Evolutionary conservation across 2,888 invertebrate species (phyloP), one percentile per base, ranked within the genome.

Genomic region (Orthosia gracilis): DNA sequence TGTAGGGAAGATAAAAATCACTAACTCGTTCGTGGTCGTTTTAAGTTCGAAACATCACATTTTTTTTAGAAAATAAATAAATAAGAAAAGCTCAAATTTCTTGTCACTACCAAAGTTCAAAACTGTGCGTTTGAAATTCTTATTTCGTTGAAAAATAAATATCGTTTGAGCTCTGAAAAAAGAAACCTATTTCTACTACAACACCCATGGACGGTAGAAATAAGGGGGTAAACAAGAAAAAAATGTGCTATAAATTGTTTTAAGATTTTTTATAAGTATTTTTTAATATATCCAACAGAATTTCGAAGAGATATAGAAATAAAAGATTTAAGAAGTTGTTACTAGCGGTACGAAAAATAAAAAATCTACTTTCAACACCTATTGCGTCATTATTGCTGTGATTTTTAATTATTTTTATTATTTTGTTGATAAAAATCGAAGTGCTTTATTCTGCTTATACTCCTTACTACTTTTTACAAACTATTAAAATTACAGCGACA

Each of bases 191-290:
- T 84, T 89, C 92, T 93, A 92, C 88, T 91, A 96, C 95, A 94
- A 96, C 95, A 96, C 89, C 91, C 87, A 95, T 96, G 96, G 96
- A 96, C 96, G 96, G 96, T 94, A 91, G 94, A 94, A 95, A 94
- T 83, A 85, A 87, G 84, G 80, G 86, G 86, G 84, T 65, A 85
- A 87, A 72, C n/a, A 69, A n/a, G 52, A 78, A 47, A 83, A 82
- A 82, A 82, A 83, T 77, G 85, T 81, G 76, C 83, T 72, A 61
- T 78, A 85, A 75, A 1, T 69, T 76, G 76, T 76, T 85, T 75
- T 17, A 75, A 75, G 23, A 15, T 52, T 61, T 73, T 83, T 78
- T 68, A 13, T 3, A 73, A n/a, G 45, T 65, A n/a, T 40, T 55
- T 69, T 62, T 76, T 70, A 61, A 69, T 58, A 69, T 61, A 69